phyloP scores from a whole-genome alignment of 2,113 vertebrate genomes.

The Dicerorhinus sumatrensis region DNA sequence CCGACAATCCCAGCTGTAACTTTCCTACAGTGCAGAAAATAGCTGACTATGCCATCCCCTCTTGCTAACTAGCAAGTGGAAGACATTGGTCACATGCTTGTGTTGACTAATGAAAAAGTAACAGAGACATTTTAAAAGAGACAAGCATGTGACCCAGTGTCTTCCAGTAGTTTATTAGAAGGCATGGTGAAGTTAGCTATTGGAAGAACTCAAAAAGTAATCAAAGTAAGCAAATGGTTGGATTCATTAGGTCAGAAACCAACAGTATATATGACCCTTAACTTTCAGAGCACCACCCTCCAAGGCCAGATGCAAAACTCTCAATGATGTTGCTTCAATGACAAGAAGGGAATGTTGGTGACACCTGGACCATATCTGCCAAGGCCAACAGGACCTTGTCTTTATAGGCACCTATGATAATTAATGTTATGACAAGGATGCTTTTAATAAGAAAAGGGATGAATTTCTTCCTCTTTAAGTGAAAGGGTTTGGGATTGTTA shows the following conservation, averaged over 20 bases:
- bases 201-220: background rate
- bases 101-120: background rate
- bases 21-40: background rate
- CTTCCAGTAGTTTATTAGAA: background rate
- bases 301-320: background rate
- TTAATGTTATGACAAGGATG: background rate
- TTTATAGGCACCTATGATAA: background rate
- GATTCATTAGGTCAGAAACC: background rate
- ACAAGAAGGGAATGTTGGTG: background rate
- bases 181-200: background rate
- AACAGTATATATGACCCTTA: background rate
- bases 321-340: background rate
- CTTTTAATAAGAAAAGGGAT: constrained; percentile 3
- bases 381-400: background rate
- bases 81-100: background rate
- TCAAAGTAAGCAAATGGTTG: background rate
- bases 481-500: background rate
- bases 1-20: background rate
- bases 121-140: background rate
- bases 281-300: background rate
- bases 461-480: background rate
- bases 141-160: background rate
- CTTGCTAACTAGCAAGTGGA: background rate
- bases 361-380: background rate
- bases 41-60: background rate